These are phyloP conservation scores for Anguilla japonica DNA, from an alignment of 2,113 vertebrate genomes.

Conservation along the genomic window DNA sequence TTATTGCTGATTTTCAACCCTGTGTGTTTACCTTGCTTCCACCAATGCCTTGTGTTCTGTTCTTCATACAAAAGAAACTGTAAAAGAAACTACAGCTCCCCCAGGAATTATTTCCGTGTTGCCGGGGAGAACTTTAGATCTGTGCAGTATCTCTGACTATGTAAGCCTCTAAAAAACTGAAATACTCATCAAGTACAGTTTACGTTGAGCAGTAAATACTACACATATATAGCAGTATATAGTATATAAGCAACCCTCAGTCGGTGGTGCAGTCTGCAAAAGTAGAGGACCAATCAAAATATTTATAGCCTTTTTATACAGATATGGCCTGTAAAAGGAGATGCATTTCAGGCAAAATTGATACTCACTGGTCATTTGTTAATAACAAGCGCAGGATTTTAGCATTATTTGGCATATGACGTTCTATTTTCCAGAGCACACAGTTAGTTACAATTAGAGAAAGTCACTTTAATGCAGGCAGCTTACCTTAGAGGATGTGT, in stretches of 20 bases:
- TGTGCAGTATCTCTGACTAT: background rate
- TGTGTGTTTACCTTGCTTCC: background rate
- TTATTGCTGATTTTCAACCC: background rate
- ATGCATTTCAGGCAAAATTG: background rate
- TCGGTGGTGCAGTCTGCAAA: background rate
- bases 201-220: background rate
- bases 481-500: background rate
- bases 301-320: background rate
- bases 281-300: background rate
- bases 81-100: background rate
- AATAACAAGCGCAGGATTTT: background rate
- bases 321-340: background rate
- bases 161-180: background rate
- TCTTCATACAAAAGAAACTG: background rate
- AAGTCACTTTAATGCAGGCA: background rate
- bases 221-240: too few relatives aligned
- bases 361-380: background rate
- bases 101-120: background rate
- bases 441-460: background rate
- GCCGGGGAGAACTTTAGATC: background rate
- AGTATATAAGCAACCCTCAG: background rate
- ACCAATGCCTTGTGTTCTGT: background rate
- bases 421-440: background rate
- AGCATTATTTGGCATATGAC: background rate
- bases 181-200: background rate